Base-by-base conservation (phyloP, 2,888 invertebrate genomes). In the Heliothis peltigera region DNA sequence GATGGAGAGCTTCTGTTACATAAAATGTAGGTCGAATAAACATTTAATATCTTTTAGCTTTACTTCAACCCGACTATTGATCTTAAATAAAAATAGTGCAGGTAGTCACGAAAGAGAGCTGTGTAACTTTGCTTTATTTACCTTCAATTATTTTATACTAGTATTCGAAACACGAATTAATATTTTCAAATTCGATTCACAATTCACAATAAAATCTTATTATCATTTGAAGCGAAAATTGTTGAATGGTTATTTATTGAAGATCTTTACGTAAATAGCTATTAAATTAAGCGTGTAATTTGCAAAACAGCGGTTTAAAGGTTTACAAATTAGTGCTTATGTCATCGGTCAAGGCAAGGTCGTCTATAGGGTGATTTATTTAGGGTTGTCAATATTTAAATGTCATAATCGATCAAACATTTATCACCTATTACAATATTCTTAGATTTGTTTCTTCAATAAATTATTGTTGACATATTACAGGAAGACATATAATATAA, bases 11-110 rank as follows among this genome's bases (percentile, higher is more conserved):
- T 71, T 64, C 35, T 58, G 75, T 80, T 78, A 70, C 75, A 72
- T 70, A 63, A 77, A 73, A 81, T 75, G 63, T 80, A 77, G 82
- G 80, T 66, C 67, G 58, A 59, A 70, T 63, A 77, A 83, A 82
- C 77, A 77, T 68, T 67, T 51, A 44, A 64, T 71, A 72, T 64
- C 77, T 70, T 72, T 69, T 64, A 18, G 47, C 49, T 54, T 48
- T 25, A 58, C 64, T 65, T 60, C 25, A 39, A 39, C 32, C 28
- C 42, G 47, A 61, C 46, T 73, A 66, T 67, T 67, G 62, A 75
- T 75, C 65, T 73, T 69, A 32, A 66, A 57, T 56, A 48, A 65
- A 80, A 67, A 70, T 56, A 56, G 51, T 47, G 32, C 0, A 32
- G 32, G 32, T 10, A 61, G 59, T 65, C 69, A 66, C 60, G 63